phyloP scores from a whole-genome alignment of 2,113 vertebrate genomes.

The Scortum barcoo region DNA sequence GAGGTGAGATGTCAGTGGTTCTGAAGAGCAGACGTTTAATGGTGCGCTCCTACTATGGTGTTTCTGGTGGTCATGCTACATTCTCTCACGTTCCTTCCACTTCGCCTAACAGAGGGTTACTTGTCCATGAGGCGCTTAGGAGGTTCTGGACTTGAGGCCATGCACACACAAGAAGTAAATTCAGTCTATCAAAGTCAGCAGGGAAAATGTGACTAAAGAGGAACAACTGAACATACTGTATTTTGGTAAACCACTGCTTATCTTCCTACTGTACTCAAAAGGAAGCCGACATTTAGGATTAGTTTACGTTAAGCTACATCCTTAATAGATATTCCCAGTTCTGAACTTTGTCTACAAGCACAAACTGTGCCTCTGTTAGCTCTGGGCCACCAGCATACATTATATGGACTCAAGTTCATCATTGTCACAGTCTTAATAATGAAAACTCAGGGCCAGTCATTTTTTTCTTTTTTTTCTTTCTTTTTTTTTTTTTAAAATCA shows the following conservation, averaged over 20 bases:
- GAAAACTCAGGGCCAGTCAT: conserved; percentile 47
- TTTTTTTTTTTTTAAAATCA: too few relatives aligned
- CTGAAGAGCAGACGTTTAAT: conserved; percentile 56
- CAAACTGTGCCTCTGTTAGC: conserved; percentile 55
- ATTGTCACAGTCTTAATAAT: conserved; percentile 56
- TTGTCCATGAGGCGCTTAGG: conserved; percentile 65
- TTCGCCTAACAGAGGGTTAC: conserved; percentile 53
- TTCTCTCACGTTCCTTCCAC: conserved; percentile 64
- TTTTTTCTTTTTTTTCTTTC: too few relatives aligned
- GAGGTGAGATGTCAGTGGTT: conserved; percentile 63
- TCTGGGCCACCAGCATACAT: conserved; percentile 55
- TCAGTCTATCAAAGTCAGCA: conserved; percentile 63
- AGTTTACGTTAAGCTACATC: conserved; percentile 67
- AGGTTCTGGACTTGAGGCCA: conserved; percentile 70
- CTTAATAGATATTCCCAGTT: conserved; percentile 40
- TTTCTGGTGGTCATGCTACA: conserved; percentile 79
- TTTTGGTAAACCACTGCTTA: conserved; percentile 58
- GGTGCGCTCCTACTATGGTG: conserved; percentile 66
- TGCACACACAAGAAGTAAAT: conserved; percentile 66
- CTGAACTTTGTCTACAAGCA: conserved; percentile 55
- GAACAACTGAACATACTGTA: conserved; percentile 51
- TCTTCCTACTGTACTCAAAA: conserved; percentile 64
- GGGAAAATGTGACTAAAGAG: conserved; percentile 53
- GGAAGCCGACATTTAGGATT: conserved; percentile 69
- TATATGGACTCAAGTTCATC: conserved; percentile 45